Evolutionary conservation across 2,888 invertebrate genomes (phyloP).

Genomic region (Anodontia alba): DNA sequence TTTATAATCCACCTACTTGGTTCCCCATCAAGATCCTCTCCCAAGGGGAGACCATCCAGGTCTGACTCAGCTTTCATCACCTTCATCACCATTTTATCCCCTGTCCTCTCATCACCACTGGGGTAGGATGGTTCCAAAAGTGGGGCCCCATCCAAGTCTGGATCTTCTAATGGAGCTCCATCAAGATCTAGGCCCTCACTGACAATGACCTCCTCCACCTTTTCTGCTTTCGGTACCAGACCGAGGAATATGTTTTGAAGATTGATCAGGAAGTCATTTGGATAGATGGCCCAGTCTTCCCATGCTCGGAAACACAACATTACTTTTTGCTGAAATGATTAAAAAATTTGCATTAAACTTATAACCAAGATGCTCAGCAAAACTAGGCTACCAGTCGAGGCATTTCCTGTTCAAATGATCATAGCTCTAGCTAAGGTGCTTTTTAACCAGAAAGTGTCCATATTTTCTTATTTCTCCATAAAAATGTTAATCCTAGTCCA

Average conservation of each 20-base stretch:
- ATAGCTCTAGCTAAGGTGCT: background rate
- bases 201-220: constrained; percentile 35
- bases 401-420: too few species aligned
- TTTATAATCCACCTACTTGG: constrained; percentile 88
- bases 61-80: constrained; percentile 84
- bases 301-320: constrained; percentile 96
- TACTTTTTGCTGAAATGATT: constrained; percentile 87
- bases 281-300: constrained; percentile 99
- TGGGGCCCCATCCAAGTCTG: constrained; percentile 79
- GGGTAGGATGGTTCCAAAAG: constrained; percentile 45
- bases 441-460: too few species aligned
- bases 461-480: too few species aligned
- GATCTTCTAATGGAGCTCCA: constrained; percentile 80
- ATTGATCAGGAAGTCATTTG: constrained; percentile 94
- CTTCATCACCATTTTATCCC: constrained; percentile 24
- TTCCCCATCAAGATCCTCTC: constrained; percentile 89
- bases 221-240: constrained; percentile 84
- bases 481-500: too few species aligned
- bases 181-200: constrained; percentile 76
- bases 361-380: too few species aligned
- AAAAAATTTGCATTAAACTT: too few species aligned
- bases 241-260: constrained; percentile 97
- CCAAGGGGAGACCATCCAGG: constrained; percentile 85
- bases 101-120: constrained; percentile 42
- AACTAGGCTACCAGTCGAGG: too few species aligned